These are phyloP conservation scores for Vireo altiloquus DNA, from an alignment of 2,113 vertebrate species.

Conservation along the genomic window DNA sequence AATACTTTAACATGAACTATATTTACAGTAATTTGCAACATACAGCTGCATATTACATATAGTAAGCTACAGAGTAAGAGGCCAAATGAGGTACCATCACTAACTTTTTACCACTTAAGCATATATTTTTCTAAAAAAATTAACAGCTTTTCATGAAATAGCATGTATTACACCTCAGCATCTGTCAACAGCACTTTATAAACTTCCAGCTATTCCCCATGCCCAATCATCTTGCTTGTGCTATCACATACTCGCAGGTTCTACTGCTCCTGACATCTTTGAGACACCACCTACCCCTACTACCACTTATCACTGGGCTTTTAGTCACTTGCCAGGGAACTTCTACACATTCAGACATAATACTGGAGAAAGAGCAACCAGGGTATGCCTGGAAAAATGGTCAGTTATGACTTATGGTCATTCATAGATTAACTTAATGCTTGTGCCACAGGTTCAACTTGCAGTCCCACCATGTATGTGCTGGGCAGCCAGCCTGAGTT, in stretches of 20 bases:
- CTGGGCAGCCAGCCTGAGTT: neutral
- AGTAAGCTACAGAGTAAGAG: neutral
- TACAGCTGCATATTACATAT: neutral
- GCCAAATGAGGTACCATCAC: neutral
- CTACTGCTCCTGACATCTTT: neutral
- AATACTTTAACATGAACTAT: neutral
- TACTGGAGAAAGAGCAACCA: neutral
- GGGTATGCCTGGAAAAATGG: neutral
- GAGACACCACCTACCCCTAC: neutral
- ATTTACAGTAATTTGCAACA: neutral
- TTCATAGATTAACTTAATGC: neutral
- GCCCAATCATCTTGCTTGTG: neutral
- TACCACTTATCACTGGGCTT: neutral
- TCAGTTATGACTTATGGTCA: neutral
- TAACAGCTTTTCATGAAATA: neutral
- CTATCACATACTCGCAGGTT: neutral
- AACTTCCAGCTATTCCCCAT: neutral
- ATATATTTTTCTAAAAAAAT: neutral
- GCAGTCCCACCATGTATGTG: rapidly evolving
- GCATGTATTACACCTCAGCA: neutral
- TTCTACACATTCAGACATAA: neutral
- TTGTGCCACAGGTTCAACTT: neutral
- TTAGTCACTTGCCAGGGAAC: neutral
- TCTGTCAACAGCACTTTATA: neutral
- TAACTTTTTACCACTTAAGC: neutral